Base-by-base conservation (phyloP, 2,888 invertebrate species). In the Phaedon cochleariae region DNA sequence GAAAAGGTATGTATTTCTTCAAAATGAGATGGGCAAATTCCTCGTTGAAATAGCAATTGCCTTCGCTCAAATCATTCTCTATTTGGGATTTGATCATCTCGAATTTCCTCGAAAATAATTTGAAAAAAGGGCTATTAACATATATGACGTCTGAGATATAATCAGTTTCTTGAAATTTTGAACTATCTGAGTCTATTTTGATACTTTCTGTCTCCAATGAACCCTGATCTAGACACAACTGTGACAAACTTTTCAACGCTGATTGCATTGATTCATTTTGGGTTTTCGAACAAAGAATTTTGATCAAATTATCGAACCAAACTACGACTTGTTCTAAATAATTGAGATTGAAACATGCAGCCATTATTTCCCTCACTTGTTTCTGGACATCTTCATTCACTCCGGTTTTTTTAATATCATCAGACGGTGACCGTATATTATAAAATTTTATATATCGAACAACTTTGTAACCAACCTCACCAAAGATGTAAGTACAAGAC, bases 361-460 rank as follows among this genome's bases (percentile, higher is more conserved):
- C 58, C 59, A 59, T 59, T 12, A 59, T 59, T 45, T 49, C 31
- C 26, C 29, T 59, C 2, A 59, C 17, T 17, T 17, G 12, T 29
- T 45, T 37, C 15, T n/a, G 22, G 22, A 26, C 12, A 15, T 12
- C 48, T 21, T 59, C 31, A 59, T 59, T 29, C 9, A 59, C 15
- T 15, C 31, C 22, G 1, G 31, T 29, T 18, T 48, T 59, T 18
- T 45, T 49, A 26, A 31, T 29, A 48, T 59, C 48, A 2, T 59
- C n/a, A n/a, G n/a, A n/a, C n/a, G n/a, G n/a, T n/a, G n/a, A n/a
- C n/a, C n/a, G n/a, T n/a, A n/a, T n/a, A n/a, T n/a, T n/a, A n/a
- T n/a, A n/a, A n/a, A n/a, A n/a, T n/a, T n/a, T n/a, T n/a, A n/a
- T n/a, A n/a, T n/a, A n/a, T n/a, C n/a, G n/a, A n/a, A n/a, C n/a